These are phyloP conservation scores for Lasiurus borealis DNA, from an alignment of 2,113 vertebrate genomes.

Conservation along the genomic window DNA sequence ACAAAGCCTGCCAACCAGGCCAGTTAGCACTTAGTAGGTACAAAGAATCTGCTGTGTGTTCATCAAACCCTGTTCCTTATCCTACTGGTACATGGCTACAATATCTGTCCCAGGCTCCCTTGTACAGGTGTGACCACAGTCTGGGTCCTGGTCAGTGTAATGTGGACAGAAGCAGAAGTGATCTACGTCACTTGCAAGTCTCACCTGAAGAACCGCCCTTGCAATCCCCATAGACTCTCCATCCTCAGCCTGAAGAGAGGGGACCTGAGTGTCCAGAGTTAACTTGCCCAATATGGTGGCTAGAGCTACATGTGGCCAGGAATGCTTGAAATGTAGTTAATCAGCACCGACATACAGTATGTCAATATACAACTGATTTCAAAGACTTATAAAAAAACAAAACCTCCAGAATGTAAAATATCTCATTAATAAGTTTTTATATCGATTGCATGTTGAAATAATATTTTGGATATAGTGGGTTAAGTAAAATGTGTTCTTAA, in stretches of 20 bases:
- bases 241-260: neutral
- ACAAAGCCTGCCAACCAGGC: neutral
- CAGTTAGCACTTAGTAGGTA: neutral
- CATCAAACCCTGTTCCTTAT: neutral
- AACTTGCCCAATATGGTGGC: neutral
- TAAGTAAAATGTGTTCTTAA: neutral
- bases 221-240: neutral
- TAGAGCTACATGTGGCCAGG: neutral
- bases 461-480: neutral
- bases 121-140: neutral
- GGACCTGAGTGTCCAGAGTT: neutral
- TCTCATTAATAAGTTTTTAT: neutral
- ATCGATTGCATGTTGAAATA: neutral
- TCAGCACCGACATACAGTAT: neutral
- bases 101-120: neutral
- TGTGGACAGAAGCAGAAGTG: neutral
- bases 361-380: neutral
- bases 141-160: neutral
- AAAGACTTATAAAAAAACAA: neutral
- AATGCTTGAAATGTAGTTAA: neutral
- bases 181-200: too few relatives aligned
- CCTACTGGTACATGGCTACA: neutral
- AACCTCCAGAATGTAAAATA: neutral
- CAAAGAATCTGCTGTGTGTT: neutral
- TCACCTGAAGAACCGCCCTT: neutral